Conservation (phyloP, 2,113 vertebrate species). For the Gambusia affinis region DNA sequence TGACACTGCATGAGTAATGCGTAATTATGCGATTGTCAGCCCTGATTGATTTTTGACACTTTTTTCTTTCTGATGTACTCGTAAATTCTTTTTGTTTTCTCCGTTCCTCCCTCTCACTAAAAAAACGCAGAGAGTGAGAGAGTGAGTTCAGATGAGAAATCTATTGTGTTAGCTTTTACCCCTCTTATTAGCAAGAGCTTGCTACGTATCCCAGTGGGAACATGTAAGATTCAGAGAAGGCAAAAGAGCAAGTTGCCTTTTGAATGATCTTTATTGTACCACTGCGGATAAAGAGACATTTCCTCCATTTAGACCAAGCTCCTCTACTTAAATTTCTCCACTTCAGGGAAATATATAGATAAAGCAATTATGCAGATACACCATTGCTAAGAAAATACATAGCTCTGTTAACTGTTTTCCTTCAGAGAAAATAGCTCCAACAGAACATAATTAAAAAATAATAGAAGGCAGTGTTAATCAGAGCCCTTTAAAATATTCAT, state of each 20-base stretch:
- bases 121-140: background rate
- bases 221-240: conserved; percentile 46
- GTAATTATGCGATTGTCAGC: conserved; percentile 31
- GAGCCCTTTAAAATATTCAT: conserved; percentile 13
- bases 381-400: background rate
- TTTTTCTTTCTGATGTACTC: conserved; percentile 2
- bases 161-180: conserved; percentile 2
- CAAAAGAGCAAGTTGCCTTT: conserved; percentile 1
- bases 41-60: conserved; percentile 36
- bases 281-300: conserved; percentile 30
- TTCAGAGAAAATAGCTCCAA: conserved; percentile 10
- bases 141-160: background rate
- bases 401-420: background rate
- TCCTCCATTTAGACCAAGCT: conserved; percentile 1
- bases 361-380: conserved; percentile 23
- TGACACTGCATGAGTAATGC: conserved; percentile 30
- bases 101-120: background rate
- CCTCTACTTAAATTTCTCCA: background rate
- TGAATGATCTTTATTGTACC: conserved; percentile 31
- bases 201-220: conserved; percentile 6
- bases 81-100: background rate
- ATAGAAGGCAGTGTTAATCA: background rate
- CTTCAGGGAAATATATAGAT: background rate
- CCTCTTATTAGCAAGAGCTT: conserved; percentile 20
- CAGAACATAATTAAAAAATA: background rate